Evolutionary conservation across 2,888 invertebrate genomes (phyloP), one percentile per base, ranked within the genome.

Genomic region (Nemurella pictetii): DNA sequence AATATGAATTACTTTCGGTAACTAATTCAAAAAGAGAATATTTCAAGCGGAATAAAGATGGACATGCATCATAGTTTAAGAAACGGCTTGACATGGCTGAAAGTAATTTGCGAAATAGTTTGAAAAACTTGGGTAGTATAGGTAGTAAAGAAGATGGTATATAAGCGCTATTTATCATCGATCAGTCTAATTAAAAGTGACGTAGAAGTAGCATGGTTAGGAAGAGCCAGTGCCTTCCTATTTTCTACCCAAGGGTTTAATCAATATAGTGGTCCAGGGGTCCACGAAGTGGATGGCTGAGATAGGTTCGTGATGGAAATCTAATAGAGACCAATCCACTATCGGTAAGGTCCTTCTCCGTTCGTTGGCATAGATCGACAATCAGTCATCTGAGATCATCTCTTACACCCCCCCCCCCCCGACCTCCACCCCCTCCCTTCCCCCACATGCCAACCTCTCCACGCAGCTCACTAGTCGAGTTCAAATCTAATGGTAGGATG

Each of bases 151-250:
- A 80, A 32, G 32, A 80, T 15, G 32, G 29, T 28, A 80, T 28
- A 80, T 83, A 75, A 73, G 36, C 32, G 73, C 35, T 35, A 30
- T 80, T 36, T 80, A 80, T 80, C 80, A 80, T 80, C 80, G n/a
- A 80, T 80, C 80, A 80, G 80, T 35, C 80, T 80, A 80, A 80
- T 80, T 80, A 80, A 80, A 80, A 80, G 25, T 80, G n/a, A 2
- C 75, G 75, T 75, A n/a, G 27, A 75, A 75, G 80, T 36, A 35
- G 35, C 28, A 75, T 75, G 28, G 75, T 27, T 75, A 1, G 75
- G 26, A 7, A 28, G 20, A 27, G 75, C 28, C 75, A 3, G 15
- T 20, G 15, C 55, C 55, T 20, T 20, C 55, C n/a, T n/a, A n/a
- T 12, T 7, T 12, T 12, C 35, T 35, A 35, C 4, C 35, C 35